Base-by-base conservation (phyloP, 2,797 vertebrate species). In the Falco berigora region DNA sequence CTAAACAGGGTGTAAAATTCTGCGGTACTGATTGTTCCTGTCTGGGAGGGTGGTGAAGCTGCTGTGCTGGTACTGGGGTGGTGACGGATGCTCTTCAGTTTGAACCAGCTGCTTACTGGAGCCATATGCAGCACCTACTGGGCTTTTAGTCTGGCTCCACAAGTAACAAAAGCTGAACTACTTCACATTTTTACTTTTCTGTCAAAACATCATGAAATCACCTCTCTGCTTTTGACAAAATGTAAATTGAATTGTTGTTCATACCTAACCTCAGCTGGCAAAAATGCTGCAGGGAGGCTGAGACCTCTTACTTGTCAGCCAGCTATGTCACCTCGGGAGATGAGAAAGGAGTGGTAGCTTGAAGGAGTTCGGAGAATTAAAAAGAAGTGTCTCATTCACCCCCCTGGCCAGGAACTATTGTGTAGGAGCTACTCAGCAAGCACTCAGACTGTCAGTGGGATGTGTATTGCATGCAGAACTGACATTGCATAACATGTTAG, bases 311-410 rank as follows among this genome's bases (percentile, higher is more conserved):
- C 12, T 82, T 55, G 10, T 55, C 69, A 84, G 53, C 32, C 69
- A 64, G 32, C 50, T 47, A 12, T 0, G 0, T 30, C 2, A 2
- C 34, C 71, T 58, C 0, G 0, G 44, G 64, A 86, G 40, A 59
- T 1, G 4, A 74, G 47, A 58, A 87, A 86, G 34, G 23, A 86
- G 9, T 4, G 8, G 28, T 34, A 85, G 30, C 36, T n/a, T 27
- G 55, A 59, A 91, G 14, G 56, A 18, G 2, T 40, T 50, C 0
- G 1, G 27, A 73, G 10, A 9, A 42, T 14, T 58, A 52, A 46
- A 46, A 25, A 44, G 9, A 55, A 61, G 46, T 3, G 9, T 3
- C 21, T 86, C 8, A 3, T 59, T 88, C 40, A 59, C n/a, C 56
- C 36, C 36, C 21, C 25, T 58, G n/a, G 15, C 53, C 67, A 66